Evolutionary conservation across 2,797 vertebrate species (phyloP).

Genomic region (Neosilurus hyrtlii): DNA sequence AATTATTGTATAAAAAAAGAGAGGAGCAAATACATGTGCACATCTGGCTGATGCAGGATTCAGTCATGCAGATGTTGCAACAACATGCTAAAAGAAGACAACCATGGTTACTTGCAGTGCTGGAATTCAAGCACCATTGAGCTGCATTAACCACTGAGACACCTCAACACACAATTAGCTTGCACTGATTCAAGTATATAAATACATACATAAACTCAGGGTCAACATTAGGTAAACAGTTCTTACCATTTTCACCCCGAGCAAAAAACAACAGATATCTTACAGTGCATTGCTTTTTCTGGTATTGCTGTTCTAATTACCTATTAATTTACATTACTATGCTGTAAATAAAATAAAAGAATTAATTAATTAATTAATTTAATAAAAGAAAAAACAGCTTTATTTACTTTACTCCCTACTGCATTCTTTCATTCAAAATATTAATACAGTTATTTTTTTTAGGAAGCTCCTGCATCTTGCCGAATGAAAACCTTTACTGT

Average conservation of each 20-base stretch:
- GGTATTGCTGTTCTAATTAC: not conserved
- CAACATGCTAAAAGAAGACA: not conserved
- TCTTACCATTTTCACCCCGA: not conserved
- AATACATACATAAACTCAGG: not conserved
- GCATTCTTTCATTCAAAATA: not conserved
- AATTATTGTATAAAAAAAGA: not conserved
- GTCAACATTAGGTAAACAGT: not conserved
- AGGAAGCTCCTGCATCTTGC: not conserved
- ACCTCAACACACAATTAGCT: not conserved
- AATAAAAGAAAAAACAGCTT: not conserved
- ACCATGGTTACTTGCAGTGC: not conserved
- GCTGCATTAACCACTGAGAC: not conserved
- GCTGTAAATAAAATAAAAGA: not conserved
- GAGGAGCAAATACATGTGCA: not conserved
- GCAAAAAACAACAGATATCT: not conserved
- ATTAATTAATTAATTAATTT: not conserved
- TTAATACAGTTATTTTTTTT: not conserved
- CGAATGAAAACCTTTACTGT: not conserved
- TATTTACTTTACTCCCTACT: not conserved
- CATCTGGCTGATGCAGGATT: not conserved
- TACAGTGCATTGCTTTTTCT: not conserved
- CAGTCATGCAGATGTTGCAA: not conserved
- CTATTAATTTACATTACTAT: not conserved
- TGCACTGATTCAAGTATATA: not conserved
- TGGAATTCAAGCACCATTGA: not conserved